A percentile compares a stretch with the other conserved stretches of the same genome.
Evolutionary conservation across 2,888 invertebrate species (phyloP).

Genomic region (Heliconius ismenius): DNA sequence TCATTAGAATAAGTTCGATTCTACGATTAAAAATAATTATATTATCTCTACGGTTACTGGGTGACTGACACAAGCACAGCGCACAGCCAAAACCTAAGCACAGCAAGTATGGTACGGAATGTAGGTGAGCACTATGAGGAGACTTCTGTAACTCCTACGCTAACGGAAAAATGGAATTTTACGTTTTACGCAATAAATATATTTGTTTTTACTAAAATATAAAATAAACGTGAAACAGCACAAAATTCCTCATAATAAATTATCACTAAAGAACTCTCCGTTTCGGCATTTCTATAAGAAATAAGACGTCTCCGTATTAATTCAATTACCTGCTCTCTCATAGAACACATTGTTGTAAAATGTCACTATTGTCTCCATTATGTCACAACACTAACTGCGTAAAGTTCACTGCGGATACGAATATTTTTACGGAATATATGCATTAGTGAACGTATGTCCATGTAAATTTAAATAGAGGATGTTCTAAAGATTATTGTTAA

Average conservation of each 20-base stretch:
- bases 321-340: slow-evolving; percentile 69
- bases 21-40: too few relatives aligned
- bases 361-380: slow-evolving; percentile 59
- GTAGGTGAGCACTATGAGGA: too few relatives aligned
- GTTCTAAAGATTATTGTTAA: background rate
- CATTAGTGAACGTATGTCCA: background rate
- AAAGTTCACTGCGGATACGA: slow-evolving; percentile 18
- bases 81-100: too few relatives aligned
- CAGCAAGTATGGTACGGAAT: too few relatives aligned
- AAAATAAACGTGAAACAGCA: background rate
- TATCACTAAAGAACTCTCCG: background rate
- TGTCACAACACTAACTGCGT: slow-evolving; percentile 34
- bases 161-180: too few relatives aligned
- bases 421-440: background rate
- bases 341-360: slow-evolving; percentile 67
- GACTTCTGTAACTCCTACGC: too few relatives aligned
- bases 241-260: slow-evolving; percentile 1
- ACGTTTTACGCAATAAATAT: too few relatives aligned
- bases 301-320: slow-evolving; percentile 17
- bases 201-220: too few relatives aligned
- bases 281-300: background rate
- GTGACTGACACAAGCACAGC: too few relatives aligned
- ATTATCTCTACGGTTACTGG: too few relatives aligned
- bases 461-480: background rate
- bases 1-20: too few relatives aligned